Evolutionary conservation across 2,888 invertebrate genomes (phyloP).

Genomic region (Isotomurus palustris): DNA sequence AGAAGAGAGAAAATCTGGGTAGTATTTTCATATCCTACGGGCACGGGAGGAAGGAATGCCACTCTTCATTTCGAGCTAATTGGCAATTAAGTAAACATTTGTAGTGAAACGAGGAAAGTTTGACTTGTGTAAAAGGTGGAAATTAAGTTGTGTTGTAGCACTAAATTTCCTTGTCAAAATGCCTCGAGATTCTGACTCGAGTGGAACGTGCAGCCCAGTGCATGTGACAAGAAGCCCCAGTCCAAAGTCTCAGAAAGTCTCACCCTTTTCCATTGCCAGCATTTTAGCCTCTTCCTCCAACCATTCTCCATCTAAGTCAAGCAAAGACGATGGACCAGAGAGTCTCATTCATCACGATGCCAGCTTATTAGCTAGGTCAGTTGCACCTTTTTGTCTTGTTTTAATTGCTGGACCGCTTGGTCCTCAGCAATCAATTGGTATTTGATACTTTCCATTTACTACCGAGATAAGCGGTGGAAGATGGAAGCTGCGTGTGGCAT

Average conservation of each 20-base stretch:
- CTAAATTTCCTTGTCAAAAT: slow-evolving; percentile 30
- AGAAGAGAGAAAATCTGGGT: too few relatives aligned
- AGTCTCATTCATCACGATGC: slow-evolving; percentile 43
- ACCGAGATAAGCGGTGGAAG: background rate
- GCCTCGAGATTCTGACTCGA: slow-evolving; percentile 44
- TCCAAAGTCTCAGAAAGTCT: slow-evolving; percentile 43
- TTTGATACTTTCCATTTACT: slow-evolving; percentile 1
- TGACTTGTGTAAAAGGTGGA: too few relatives aligned
- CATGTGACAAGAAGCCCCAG: slow-evolving; percentile 46
- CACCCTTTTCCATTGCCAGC: slow-evolving; percentile 46
- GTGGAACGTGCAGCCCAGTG: slow-evolving; percentile 45
- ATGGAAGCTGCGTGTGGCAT: background rate
- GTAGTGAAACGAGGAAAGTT: too few relatives aligned
- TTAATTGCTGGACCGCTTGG: too few relatives aligned
- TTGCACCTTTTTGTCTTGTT: too few relatives aligned
- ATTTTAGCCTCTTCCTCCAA: slow-evolving; percentile 44
- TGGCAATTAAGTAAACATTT: too few relatives aligned
- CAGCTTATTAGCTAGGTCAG: slow-evolving; percentile 45
- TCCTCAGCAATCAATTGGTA: slow-evolving; percentile 6
- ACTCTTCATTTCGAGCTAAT: too few relatives aligned
- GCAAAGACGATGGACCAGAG: slow-evolving; percentile 38
- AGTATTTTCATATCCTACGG: too few relatives aligned
- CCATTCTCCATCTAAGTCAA: slow-evolving; percentile 37
- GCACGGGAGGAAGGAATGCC: too few relatives aligned
- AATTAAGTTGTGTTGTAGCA: too few relatives aligned